A percentile compares a stretch with the other conserved stretches of the same genome.
Evolutionary conservation across 1,140 invertebrate genomes (phyloP).

Genomic region (Globodera rostochiensis): DNA sequence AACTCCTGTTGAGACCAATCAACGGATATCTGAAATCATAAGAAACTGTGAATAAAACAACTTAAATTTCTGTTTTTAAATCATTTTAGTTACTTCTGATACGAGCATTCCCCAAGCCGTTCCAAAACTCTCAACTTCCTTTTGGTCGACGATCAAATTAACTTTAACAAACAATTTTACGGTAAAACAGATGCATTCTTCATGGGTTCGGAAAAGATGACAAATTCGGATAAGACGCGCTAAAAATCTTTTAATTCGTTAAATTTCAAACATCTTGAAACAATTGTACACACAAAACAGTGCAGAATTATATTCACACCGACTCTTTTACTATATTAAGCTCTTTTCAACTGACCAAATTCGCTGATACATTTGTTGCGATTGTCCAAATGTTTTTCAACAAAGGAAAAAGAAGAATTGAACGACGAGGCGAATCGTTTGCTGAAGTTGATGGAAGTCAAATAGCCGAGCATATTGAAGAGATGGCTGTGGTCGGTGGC

Average conservation of each 20-base stretch:
- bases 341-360: neutral
- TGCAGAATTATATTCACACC: too few species aligned
- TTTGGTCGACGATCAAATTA: neutral
- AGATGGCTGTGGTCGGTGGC: constrained; percentile 5
- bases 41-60: neutral
- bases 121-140: neutral
- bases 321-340: too few species aligned
- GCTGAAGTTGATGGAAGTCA: constrained; percentile 12
- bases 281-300: too few species aligned
- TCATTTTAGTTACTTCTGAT: neutral
- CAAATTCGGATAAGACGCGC: constrained; percentile 4
- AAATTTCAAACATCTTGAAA: too few species aligned
- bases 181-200: constrained; percentile 3
- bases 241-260: neutral
- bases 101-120: constrained; percentile 23
- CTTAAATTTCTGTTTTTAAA: neutral
- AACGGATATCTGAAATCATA: constrained; percentile 19
- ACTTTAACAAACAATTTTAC: constrained; percentile 1
- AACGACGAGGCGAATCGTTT: constrained; percentile 10
- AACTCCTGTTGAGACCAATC: constrained; percentile 21
- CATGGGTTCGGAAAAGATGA: neutral
- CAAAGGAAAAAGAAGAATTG: neutral
- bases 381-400: neutral
- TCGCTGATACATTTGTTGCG: neutral
- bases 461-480: constrained; percentile 5